Conservation (phyloP, 2,797 vertebrate species). For the Trachurus trachurus region DNA sequence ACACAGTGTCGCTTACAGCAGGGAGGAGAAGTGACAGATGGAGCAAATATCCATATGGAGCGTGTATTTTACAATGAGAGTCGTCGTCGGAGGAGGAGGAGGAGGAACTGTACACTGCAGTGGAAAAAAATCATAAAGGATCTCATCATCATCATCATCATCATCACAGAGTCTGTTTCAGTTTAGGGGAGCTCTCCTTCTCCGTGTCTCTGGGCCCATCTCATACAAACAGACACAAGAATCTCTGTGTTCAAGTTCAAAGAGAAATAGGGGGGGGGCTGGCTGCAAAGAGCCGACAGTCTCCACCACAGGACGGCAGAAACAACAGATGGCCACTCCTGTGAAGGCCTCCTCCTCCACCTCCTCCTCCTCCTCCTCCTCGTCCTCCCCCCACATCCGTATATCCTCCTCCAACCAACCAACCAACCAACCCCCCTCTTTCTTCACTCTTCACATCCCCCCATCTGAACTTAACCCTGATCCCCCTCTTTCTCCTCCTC, state of each 20-base stretch:
- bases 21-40: neutral
- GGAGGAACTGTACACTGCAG: neutral
- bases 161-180: constrained; percentile 8
- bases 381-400: constrained; percentile 66
- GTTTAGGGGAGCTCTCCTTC: constrained; percentile 6
- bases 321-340: constrained; percentile 84
- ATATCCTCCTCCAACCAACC: constrained; percentile 54
- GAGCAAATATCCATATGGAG: constrained; percentile 17
- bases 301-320: constrained; percentile 75
- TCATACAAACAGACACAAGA: constrained; percentile 53
- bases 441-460: constrained; percentile 71
- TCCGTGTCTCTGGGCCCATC: constrained; percentile 9
- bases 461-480: constrained; percentile 63
- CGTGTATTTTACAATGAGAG: constrained; percentile 1
- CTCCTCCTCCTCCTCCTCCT: constrained; percentile 55
- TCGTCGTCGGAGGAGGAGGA: too few relatives aligned
- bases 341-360: constrained; percentile 69
- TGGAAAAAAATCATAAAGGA: neutral
- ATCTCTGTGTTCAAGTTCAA: constrained; percentile 75
- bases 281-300: constrained; percentile 52
- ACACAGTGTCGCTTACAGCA: constrained; percentile 37
- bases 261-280: constrained; percentile 34
- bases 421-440: constrained; percentile 56
- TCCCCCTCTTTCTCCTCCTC: constrained; percentile 60
- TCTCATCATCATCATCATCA: too few relatives aligned